A percentile compares a stretch with the other conserved stretches of the same genome.
These are phyloP conservation scores for Sarcophaga carnaria DNA, from an alignment of 2,888 invertebrate genomes.

Conservation along the genomic window DNA sequence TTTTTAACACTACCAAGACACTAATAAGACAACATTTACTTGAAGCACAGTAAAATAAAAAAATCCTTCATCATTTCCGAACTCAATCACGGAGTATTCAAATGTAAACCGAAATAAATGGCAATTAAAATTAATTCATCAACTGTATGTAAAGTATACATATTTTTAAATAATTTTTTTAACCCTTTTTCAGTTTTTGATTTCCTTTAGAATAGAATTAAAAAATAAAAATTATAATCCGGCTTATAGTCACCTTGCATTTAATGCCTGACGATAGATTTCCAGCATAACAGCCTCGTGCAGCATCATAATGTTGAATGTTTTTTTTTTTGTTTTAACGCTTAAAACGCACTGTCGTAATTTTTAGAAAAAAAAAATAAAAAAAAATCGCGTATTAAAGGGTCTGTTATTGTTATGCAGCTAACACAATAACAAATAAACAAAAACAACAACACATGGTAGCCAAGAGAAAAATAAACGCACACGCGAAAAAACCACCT, in stretches of 20 bases:
- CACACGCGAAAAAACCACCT: conserved; percentile 56
- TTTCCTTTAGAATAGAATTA: no score
- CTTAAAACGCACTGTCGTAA: conserved; percentile 23
- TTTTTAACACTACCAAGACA: no score
- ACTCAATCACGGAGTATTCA: no score
- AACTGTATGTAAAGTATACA: no score
- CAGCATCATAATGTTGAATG: conserved; percentile 79
- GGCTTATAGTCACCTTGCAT: conserved; percentile 80
- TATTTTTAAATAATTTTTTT: no score
- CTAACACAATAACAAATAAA: not conserved
- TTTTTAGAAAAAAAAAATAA: not conserved
- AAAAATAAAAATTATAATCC: not conserved
- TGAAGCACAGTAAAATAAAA: no score
- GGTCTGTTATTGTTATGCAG: conserved; percentile 16
- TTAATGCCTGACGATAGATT: conserved; percentile 82
- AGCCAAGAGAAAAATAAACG: conserved; percentile 23
- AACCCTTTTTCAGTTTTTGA: no score
- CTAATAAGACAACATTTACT: no score
- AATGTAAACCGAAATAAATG: no score
- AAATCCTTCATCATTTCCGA: no score
- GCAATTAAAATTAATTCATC: no score
- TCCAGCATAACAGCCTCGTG: conserved; percentile 83
- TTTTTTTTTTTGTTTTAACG: conserved; percentile 6
- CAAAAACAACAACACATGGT: conserved; percentile 16
- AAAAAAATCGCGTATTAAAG: not conserved